Base-by-base conservation (phyloP, 1,140 invertebrate species). In the Neodiprion lecontei region DNA sequence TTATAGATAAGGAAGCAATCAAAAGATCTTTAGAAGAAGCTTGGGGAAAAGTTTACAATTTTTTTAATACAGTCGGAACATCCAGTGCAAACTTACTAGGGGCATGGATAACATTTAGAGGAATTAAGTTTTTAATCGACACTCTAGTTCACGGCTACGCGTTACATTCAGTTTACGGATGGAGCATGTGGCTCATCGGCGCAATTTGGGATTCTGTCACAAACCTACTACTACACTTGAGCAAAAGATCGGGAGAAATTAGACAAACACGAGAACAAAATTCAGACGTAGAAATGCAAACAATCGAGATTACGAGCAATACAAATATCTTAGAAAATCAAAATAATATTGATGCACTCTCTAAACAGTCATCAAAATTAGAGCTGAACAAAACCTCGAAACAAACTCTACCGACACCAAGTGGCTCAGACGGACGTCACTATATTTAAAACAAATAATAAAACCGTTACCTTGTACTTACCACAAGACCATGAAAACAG, bases 131-230 rank as follows among this genome's bases (percentile, higher is more conserved):
- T 11, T 9, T 75, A 48, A 69, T 73, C 10, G 75, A 73, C 48
- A 76, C 75, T 14, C 5, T 76, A 8, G 70, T 76, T 40, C 67
- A 73, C 17, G 53, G 40, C 17, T 75, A 68, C n/a, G 40, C 75
- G 0, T 40, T 76, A 21, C 68, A 73, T 23, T 21, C 71, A 3
- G n/a, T 74, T 10, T 74, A 76, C 23, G 69, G 75, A 61, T 61
- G 53, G 53, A 61, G 53, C 53, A 61, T 61, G 7, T 12, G n/a
- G n/a, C 10, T 61, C 11, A 11, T 61, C 1, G 53, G 53, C 10
- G 53, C 53, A 11, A 12, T 61, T 61, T 61, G 53, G 53, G 53
- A 61, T 11, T 11, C 53, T 3, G 11, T 11, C 7, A 61, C 53
- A 7, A 61, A 72, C 14, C 69, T 75, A 48, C 40, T 75, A 48